These are phyloP conservation scores for Lacanobia oleracea DNA, from an alignment of 2,888 invertebrate species.

Conservation along the genomic window DNA sequence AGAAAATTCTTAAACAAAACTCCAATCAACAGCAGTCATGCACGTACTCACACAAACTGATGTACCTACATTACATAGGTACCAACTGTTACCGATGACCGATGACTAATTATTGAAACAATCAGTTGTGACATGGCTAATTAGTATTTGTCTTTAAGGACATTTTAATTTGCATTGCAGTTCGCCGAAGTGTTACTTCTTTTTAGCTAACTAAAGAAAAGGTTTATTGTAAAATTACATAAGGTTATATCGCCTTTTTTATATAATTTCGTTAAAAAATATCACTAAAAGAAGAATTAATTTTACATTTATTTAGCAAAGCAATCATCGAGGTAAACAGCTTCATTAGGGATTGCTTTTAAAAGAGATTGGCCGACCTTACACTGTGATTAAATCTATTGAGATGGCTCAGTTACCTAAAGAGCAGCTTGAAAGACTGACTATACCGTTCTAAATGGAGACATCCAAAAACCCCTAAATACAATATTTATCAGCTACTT, in stretches of 20 bases:
- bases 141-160: constrained; percentile 19
- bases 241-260: neutral
- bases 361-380: neutral
- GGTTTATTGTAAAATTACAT: neutral
- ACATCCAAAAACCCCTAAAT: neutral
- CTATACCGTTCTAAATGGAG: neutral
- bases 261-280: neutral
- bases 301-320: neutral
- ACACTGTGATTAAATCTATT: neutral
- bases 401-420: neutral
- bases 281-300: neutral
- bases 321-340: constrained; percentile 2
- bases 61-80: constrained; percentile 3
- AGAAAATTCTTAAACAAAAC: constrained; percentile 39
- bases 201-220: neutral
- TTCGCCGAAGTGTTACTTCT: constrained; percentile 2
- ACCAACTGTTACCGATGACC: constrained; percentile 34
- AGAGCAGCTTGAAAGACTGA: neutral
- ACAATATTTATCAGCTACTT: neutral
- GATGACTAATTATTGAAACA: constrained; percentile 52
- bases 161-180: constrained; percentile 12
- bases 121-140: constrained; percentile 43
- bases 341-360: neutral
- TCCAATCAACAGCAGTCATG: constrained; percentile 26
- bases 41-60: constrained; percentile 8